Base-by-base conservation (phyloP, 2,113 vertebrate species). In the Brachyhypopomus gauderio region DNA sequence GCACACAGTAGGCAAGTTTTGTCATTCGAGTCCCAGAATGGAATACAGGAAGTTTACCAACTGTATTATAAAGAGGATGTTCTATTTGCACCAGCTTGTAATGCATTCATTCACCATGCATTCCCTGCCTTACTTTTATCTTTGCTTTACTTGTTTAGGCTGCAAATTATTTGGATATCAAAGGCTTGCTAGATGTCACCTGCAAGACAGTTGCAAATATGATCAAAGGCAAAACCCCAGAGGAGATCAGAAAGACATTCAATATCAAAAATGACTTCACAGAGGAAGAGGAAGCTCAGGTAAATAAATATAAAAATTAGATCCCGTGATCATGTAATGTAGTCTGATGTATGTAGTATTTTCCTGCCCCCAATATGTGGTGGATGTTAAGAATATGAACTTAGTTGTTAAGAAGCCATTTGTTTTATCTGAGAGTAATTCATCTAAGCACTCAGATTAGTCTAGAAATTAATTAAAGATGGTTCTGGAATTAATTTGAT, bases 251-350 rank as follows among this genome's bases (percentile, higher is more conserved):
- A 85, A 99, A 99, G 94, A 99, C 98, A 9, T 99, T 99, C 92
- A 99, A 99, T 91, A 99, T 99, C 86, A 99, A 99, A 94, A 99
- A 99, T 86, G 98, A 99, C 89, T 99, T 99, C 85, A 99, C 98
- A 89, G 98, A 99, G 92, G 98, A 99, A 89, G 98, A 99, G 62
- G 97, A 99, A 92, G 97, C 97, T 92, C 98, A 99, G 97, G 98
- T 97, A 94, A 48, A 76, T 30, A 25, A 34, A 45, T 55, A 45
- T 1, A 34, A 66, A 34, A 67, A 12, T 16, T 2, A 11, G 48
- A 12, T 45, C 30, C 30, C 30, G 22, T n/a, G 4, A 69, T 36
- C 34, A 48, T 22, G 20, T 30, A 58, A 58, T 20, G 16, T 56
- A 12, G 19, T 34, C 55, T 22, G 27, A 12, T 25, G 5, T n/a